phyloP scores from a whole-genome alignment of 1,140 invertebrate genomes.

The Ephestia elutella region DNA sequence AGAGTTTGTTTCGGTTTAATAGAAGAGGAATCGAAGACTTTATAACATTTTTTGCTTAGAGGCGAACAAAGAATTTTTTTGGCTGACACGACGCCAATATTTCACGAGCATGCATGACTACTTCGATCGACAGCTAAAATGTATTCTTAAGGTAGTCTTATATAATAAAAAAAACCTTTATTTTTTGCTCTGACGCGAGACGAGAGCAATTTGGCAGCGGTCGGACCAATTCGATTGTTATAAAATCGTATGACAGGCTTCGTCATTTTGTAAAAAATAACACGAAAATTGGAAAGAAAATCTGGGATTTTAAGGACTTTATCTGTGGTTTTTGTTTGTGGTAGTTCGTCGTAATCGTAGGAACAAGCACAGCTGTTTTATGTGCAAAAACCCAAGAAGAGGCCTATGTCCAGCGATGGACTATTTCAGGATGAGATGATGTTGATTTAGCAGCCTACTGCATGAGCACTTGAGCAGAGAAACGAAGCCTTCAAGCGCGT shows the following conservation, averaged over 20 bases:
- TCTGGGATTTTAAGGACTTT: neutral
- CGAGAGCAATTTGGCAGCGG: constrained; percentile 2
- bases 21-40: neutral
- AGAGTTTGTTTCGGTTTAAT: neutral
- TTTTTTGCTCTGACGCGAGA: constrained; percentile 4
- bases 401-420: too few relatives aligned
- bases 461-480: too few relatives aligned
- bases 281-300: neutral
- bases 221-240: neutral
- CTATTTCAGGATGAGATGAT: too few relatives aligned
- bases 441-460: too few relatives aligned
- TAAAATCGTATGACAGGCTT: neutral
- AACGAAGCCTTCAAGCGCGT: too few relatives aligned
- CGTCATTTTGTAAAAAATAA: neutral
- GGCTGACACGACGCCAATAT: constrained; percentile 11
- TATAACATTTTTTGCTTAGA: constrained; percentile 7
- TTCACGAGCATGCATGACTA: constrained; percentile 13
- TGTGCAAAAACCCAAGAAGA: too few relatives aligned
- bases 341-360: neutral
- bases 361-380: too few relatives aligned
- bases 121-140: constrained; percentile 8
- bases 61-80: constrained; percentile 16
- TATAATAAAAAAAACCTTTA: neutral
- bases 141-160: neutral
- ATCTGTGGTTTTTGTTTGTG: neutral